Evolutionary conservation across 2,888 invertebrate genomes (phyloP), one percentile per base, ranked within the genome.

Genomic region (Mythimna pallens): DNA sequence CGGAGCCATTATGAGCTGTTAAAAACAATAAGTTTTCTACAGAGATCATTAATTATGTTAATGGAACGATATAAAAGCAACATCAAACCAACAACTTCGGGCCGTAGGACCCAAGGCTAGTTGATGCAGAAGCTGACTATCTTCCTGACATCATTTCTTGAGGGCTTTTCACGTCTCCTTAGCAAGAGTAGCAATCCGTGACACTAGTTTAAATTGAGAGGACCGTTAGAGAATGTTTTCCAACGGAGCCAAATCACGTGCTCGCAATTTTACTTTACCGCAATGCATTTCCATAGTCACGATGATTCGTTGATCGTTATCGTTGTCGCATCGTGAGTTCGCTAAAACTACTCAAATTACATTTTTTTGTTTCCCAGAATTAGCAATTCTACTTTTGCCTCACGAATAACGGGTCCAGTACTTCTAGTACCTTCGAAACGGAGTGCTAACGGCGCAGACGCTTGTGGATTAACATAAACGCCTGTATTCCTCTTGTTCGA

Each of bases 381-480:
- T 85, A 76, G 70, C 77, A 64, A 76, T 83, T 83, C 76, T 69
- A 78, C 73, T 73, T 76, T 73, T 74, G 71, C 67, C 78, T 76
- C 75, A 64, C 82, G 83, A 81, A 62, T 90, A 90, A 89, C 89
- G 88, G 90, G 85, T 58, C 66, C 62, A 66, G 57, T 80, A 80
- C 81, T 86, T 85, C 83, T 70, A 57, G 54, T 58, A 75, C 78
- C 78, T 71, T 78, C 76, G 76, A 71, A 75, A 59, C 77, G 54
- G 73, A 71, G 78, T 68, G 70, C 70, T 85, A 79, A 79, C 85
- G 85, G 79, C 76, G 83, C 81, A 65, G 82, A 73, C 65, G 68
- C 50, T 85, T 74, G 82, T 78, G 86, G 86, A 90, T 91, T 91
- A 89, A 85, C 91, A 89, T 91, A 90, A 89, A 86, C 80, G 87